phyloP scores from a whole-genome alignment of 2,888 invertebrate genomes.

The Perdita meconis region DNA sequence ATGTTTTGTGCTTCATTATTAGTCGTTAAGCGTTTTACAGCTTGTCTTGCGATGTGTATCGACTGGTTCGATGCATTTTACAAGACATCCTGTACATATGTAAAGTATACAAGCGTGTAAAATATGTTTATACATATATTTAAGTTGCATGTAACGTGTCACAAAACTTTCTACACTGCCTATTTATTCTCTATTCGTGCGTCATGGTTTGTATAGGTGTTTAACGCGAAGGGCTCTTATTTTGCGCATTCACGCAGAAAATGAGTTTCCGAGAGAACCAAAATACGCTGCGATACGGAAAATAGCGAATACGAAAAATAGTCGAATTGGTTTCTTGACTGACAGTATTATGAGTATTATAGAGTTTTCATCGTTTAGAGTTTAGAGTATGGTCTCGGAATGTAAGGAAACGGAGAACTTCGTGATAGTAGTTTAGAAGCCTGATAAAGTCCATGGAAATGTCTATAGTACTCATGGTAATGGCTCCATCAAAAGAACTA shows the following conservation, averaged over 20 bases:
- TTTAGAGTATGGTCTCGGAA: conserved; percentile 22
- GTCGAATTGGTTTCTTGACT: conserved; percentile 49
- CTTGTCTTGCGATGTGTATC: conserved; percentile 20
- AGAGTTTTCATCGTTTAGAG: conserved; percentile 38
- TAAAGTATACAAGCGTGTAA: conserved; percentile 48
- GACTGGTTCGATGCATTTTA: conserved; percentile 14
- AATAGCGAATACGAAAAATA: conserved; percentile 44
- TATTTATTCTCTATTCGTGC: conserved; percentile 65
- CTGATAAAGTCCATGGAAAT: conserved; percentile 35
- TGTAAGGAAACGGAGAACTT: conserved; percentile 15
- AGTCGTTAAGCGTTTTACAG: conserved; percentile 40
- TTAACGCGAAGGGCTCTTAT: conserved; percentile 44
- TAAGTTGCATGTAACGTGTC: conserved; percentile 53
- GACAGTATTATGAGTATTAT: conserved; percentile 65
- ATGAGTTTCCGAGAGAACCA: conserved; percentile 23
- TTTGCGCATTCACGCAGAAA: conserved; percentile 21
- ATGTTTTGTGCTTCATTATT: conserved; percentile 40
- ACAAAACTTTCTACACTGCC: conserved; percentile 66
- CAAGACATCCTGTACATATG: conserved; percentile 38
- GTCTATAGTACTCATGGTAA: conserved; percentile 60
- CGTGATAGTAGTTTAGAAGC: not conserved
- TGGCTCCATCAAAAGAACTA: conserved; percentile 47
- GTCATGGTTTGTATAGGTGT: conserved; percentile 43
- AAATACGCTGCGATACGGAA: conserved; percentile 52
- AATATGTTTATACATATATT: conserved; percentile 52